A percentile compares a stretch with the other conserved stretches of the same genome.
Evolutionary conservation across 2,888 invertebrate species (phyloP).

Genomic region (Ypsolopha sequella): DNA sequence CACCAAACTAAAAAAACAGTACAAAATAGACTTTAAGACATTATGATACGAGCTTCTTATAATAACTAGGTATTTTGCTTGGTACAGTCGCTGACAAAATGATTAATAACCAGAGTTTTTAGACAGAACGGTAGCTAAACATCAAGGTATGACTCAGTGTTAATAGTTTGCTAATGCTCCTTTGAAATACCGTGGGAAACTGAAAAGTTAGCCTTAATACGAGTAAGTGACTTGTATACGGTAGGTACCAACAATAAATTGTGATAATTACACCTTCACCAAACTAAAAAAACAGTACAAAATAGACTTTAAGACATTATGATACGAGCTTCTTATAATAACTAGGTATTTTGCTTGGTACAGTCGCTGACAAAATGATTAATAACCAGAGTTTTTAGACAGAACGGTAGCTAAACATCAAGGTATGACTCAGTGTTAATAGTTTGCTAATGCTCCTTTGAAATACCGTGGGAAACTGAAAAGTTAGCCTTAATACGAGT

Average conservation of each 20-base stretch:
- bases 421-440: slow-evolving; percentile 15
- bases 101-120: slow-evolving; percentile 31
- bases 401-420: slow-evolving; percentile 22
- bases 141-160: slow-evolving; percentile 13
- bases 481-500: neutral
- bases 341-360: slow-evolving; percentile 9
- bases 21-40: neutral
- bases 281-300: neutral
- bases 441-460: slow-evolving; percentile 40
- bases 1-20: neutral
- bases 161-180: slow-evolving; percentile 39
- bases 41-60: neutral
- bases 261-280: slow-evolving; percentile 43
- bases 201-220: slow-evolving; percentile 1
- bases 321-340: neutral
- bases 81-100: slow-evolving; percentile 39
- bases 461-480: slow-evolving; percentile 42
- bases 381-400: slow-evolving; percentile 18
- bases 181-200: slow-evolving; percentile 40
- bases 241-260: too few relatives aligned
- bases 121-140: slow-evolving; percentile 20
- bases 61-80: slow-evolving; percentile 7
- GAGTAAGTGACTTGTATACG: too few relatives aligned
- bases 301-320: neutral
- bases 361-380: slow-evolving; percentile 51